phyloP scores from a whole-genome alignment of 2,888 invertebrate genomes.

The Homarus gammarus region DNA sequence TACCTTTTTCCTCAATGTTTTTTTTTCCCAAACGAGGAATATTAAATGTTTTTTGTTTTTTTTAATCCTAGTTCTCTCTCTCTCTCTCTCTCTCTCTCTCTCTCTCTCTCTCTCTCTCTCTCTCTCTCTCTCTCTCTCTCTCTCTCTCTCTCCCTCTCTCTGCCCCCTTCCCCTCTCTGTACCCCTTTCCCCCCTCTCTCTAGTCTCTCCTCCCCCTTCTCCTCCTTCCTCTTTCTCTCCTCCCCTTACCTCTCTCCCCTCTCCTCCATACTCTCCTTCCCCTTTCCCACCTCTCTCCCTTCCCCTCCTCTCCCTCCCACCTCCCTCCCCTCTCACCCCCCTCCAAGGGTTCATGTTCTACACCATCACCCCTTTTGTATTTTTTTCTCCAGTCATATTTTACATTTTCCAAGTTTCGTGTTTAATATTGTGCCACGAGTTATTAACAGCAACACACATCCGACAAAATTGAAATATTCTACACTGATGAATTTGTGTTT shows the following conservation, averaged over 20 bases:
- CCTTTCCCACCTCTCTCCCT: background rate
- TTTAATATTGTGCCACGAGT: background rate
- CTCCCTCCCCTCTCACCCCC: background rate
- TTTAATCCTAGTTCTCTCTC: too few relatives aligned
- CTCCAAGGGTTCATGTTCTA: background rate
- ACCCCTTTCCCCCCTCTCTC: background rate
- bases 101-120: background rate
- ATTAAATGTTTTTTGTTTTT: too few relatives aligned
- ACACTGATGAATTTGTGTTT: background rate
- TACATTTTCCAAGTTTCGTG: too few relatives aligned
- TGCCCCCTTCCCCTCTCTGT: background rate
- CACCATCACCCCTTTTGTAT: too few relatives aligned
- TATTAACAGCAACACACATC: conserved; percentile 6
- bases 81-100: too few relatives aligned
- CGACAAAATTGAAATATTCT: background rate
- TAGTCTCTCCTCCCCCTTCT: background rate
- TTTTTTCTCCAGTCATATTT: background rate
- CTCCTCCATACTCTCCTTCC: background rate
- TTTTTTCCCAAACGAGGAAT: too few relatives aligned
- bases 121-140: background rate
- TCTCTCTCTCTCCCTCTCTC: background rate
- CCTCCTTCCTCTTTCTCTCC: background rate
- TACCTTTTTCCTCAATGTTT: too few relatives aligned
- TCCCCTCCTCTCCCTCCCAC: background rate
- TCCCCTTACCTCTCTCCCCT: background rate